Evolutionary conservation across 2,888 invertebrate genomes (phyloP), one percentile per base, ranked within the genome.

Genomic region (Syrista parreyssii): DNA sequence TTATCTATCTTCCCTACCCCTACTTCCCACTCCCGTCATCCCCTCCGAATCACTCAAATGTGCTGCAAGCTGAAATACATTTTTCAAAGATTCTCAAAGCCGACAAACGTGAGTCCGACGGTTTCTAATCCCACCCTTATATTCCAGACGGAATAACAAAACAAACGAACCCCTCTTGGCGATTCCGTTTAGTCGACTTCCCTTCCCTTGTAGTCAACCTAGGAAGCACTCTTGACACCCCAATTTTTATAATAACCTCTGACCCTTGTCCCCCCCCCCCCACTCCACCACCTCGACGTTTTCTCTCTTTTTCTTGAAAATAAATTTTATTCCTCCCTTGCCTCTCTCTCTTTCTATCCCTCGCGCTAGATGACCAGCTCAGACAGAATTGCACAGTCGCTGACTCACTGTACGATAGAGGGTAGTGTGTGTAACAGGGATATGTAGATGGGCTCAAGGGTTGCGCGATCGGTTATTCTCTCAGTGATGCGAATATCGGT

Each of bases 11-110:
- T 55, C 9, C 81, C 79, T 81, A 82, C 76, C 79, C 75, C 78
- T 76, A 36, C 68, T 35, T 31, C 78, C 71, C 74, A 74, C 74
- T 36, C 68, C 15, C 23, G 34, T 34, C 75, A 30, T 55, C 32
- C 55, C 55, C 78, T 11, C 71, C 79, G 40, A 68, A 55, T 35
- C 74, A 80, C 82, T 84, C 82, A 84, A 82, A 81, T 83, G 80
- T 80, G 80, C 82, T 80, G 80, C 82, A 82, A 79, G 82, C 80
- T 82, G 81, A 83, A 86, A 83, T 82, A 82, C 80, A 81, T 78
- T 82, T 84, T 55, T 55, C 84, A 86, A 86, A 85, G 86, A 71
- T 68, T 30, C 11, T 69, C 75, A 76, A 68, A 34, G 82, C 81
- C 81, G 77, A 78, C 72, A 69, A 75, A 40, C 78, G 75, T 83